Evolutionary conservation across 1,140 invertebrate species (phyloP), one percentile per base, ranked within the genome.

Genomic region (Aphaenogaster floridana): DNA sequence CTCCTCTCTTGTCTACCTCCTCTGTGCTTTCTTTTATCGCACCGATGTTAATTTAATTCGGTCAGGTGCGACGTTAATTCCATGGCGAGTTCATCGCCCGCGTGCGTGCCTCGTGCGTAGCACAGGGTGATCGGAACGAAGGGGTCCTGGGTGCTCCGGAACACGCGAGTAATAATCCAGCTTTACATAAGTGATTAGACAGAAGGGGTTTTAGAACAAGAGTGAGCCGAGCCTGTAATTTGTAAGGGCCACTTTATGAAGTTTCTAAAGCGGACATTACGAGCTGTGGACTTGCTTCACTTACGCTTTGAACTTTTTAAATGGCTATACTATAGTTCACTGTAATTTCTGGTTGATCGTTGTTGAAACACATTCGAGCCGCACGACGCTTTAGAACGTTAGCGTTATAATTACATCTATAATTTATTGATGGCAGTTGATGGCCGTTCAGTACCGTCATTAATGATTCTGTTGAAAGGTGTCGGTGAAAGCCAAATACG

Each of bases 31-130:
- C 71, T 87, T 66, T 74, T 68, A 76, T 86, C 85, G 64, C 54
- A 57, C 48, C 48, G 39, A 66, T 52, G 57, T 76, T 86, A 88
- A 88, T 88, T 88, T 76, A 76, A 77, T 88, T 86, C 81, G 63
- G 59, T 54, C 86, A 88, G 80, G 69, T 88, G 86, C 86, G 63
- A 86, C 71, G 52, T 64, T 86, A 76, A 69, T 88, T 86, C 57
- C 15, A 42, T 54, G n/a, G 57, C 8, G 61, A 64, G 76, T 86
- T 86, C 50, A 48, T 86, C 68, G 85, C 1, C 52, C 85, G 54
- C 8, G 59, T 57, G 74, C 76, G 74, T 68, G 84, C 78, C 42
- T 50, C 61, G 50, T 45, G 57, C 69, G 39, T 63, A 50, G 39
- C n/a, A 11, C 15, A 2, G 68, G 21, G 36, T 28, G 42, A 48